Conservation (phyloP, 2,888 invertebrate species). For the Pteria penguin region DNA sequence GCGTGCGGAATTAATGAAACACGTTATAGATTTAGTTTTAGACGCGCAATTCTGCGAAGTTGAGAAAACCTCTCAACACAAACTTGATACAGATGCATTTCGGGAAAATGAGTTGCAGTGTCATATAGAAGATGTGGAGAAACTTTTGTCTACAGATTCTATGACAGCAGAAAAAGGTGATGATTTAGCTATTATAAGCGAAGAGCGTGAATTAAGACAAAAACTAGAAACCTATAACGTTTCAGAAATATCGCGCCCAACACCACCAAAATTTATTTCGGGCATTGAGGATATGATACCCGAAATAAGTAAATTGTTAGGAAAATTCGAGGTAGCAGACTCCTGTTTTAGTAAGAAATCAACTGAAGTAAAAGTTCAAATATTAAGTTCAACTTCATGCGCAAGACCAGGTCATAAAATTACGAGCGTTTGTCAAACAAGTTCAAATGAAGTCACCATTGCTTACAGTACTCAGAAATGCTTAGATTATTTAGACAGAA, state of each 20-base stretch:
- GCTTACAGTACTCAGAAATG: conserved; percentile 3
- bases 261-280: not conserved
- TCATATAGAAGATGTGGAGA: not conserved
- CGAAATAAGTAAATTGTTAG: not conserved
- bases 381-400: not conserved
- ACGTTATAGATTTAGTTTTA: not conserved
- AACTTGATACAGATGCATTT: not conserved
- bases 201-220: not conserved
- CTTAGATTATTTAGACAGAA: conserved; percentile 10
- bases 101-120: not conserved
- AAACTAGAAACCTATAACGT: not conserved
- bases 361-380: not conserved
- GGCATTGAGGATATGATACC: not conserved
- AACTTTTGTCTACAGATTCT: not conserved
- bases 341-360: not conserved
- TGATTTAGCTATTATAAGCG: not conserved
- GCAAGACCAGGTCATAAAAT: conserved; percentile 12
- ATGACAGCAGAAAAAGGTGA: not conserved
- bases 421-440: conserved; percentile 5
- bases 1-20: not conserved
- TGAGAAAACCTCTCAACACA: not conserved
- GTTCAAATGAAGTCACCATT: conserved; percentile 15
- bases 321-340: not conserved
- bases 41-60: not conserved
- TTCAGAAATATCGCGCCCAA: not conserved